Percentiles rank a stretch among this genome's conserved stretches.
Conservation (phyloP, 2,113 vertebrate species). For the Gobio gobio region DNA sequence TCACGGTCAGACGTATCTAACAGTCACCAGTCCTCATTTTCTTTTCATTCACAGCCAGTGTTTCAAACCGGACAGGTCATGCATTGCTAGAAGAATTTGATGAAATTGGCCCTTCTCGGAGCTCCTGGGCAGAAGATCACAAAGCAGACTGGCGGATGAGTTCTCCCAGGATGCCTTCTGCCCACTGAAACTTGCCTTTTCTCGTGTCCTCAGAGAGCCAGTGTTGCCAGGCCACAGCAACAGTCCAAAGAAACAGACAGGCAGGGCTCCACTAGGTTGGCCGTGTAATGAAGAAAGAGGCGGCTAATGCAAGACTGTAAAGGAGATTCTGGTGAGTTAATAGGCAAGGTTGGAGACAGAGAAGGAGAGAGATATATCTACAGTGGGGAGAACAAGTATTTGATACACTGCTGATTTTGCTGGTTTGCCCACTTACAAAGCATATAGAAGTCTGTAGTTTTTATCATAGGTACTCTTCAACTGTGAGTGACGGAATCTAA, state of each 20-base stretch:
- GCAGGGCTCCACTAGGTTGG: background rate
- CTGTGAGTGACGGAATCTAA: no score
- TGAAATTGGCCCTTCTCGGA: conserved; percentile 64
- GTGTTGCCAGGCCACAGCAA: background rate
- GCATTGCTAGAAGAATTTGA: conserved; percentile 63
- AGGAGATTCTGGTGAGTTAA: background rate
- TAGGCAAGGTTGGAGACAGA: background rate
- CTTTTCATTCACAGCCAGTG: conserved; percentile 45
- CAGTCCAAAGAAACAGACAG: background rate
- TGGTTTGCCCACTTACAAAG: no score
- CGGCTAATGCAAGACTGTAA: background rate
- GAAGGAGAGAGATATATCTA: no score
- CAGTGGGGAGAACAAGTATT: no score
- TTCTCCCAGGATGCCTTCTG: conserved; percentile 67
- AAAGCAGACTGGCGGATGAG: conserved; percentile 71
- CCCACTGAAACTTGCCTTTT: conserved; percentile 58
- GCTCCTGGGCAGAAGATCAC: conserved; percentile 77
- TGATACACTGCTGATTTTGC: no score
- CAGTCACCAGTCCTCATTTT: conserved; percentile 40
- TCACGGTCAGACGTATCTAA: conserved; percentile 17
- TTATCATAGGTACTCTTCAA: no score
- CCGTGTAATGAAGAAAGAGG: background rate
- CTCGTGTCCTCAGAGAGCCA: conserved; percentile 22
- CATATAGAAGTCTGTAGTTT: no score
- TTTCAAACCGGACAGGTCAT: conserved; percentile 59